Conservation (phyloP, 2,113 vertebrate genomes). For the Eolophus roseicapilla region DNA sequence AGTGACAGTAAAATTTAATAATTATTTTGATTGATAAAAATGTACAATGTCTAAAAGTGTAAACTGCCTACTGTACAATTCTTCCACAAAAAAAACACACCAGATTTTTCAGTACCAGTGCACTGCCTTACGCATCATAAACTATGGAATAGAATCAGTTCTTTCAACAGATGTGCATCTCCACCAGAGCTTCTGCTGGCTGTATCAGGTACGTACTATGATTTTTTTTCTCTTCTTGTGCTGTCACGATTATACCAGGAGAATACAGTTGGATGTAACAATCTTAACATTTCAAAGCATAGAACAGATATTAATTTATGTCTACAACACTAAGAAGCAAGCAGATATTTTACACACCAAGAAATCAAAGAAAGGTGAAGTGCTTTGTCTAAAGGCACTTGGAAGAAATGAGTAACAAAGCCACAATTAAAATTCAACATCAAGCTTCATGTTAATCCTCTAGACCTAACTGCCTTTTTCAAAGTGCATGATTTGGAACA, state of each 20-base stretch:
- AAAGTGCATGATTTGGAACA: conserved; percentile 30
- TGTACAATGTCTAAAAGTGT: neutral
- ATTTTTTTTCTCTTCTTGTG: neutral
- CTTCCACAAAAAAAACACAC: neutral
- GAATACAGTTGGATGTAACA: neutral
- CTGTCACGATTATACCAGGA: neutral
- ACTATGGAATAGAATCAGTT: neutral
- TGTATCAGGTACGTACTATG: neutral
- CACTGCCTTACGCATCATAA: neutral
- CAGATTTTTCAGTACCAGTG: neutral
- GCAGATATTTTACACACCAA: conserved; percentile 12
- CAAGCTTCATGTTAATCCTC: conserved; percentile 49
- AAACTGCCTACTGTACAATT: neutral
- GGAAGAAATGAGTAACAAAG: conserved; percentile 36
- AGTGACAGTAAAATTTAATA: neutral
- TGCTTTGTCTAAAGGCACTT: conserved; percentile 47
- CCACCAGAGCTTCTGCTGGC: neutral
- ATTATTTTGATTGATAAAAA: neutral
- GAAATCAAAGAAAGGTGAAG: conserved; percentile 65
- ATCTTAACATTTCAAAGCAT: conserved; percentile 25
- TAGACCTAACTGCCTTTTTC: conserved; percentile 31
- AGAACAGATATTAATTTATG: conserved; percentile 34
- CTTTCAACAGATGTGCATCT: neutral
- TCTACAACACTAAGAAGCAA: conserved; percentile 5
- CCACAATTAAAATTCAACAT: conserved; percentile 61